A percentile compares a stretch with the other conserved stretches of the same genome.
These are phyloP conservation scores for Rhyzopertha dominica DNA, from an alignment of 1,140 invertebrate genomes.

Conservation along the genomic window DNA sequence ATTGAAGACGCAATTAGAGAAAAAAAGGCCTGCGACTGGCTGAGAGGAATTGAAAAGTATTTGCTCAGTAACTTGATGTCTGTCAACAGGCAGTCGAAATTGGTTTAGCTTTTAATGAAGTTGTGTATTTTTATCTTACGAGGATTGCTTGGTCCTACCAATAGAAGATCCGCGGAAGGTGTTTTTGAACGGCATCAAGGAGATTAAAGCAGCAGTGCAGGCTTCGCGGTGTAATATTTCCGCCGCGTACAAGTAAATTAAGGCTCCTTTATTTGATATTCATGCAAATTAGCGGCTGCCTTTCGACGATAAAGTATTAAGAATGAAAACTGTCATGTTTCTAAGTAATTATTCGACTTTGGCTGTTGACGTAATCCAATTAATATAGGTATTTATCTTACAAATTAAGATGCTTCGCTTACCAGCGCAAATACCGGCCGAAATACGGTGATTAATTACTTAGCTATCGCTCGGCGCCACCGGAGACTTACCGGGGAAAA, in stretches of 20 bases:
- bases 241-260: too few relatives aligned
- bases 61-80: too few relatives aligned
- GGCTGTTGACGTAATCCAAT: slow-evolving; percentile 46
- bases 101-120: too few relatives aligned
- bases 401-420: slow-evolving; percentile 46
- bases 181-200: too few relatives aligned
- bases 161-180: too few relatives aligned
- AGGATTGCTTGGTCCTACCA: neutral
- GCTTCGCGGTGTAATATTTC: too few relatives aligned
- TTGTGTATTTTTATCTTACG: too few relatives aligned
- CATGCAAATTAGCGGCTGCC: slow-evolving; percentile 39
- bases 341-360: slow-evolving; percentile 46
- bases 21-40: too few relatives aligned
- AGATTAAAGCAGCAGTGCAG: too few relatives aligned
- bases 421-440: slow-evolving; percentile 42
- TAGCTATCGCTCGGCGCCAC: slow-evolving; percentile 40
- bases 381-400: slow-evolving; percentile 48
- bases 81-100: too few relatives aligned
- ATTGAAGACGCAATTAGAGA: too few relatives aligned
- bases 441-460: slow-evolving; percentile 46
- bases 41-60: too few relatives aligned
- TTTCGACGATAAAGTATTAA: slow-evolving; percentile 44
- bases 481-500: slow-evolving; percentile 7
- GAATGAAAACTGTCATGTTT: slow-evolving; percentile 42
- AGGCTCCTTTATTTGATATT: slow-evolving; percentile 34